Evolutionary conservation across 2,888 invertebrate species (phyloP), one percentile per base, ranked within the genome.

Genomic region (Tetragonula carbonaria): DNA sequence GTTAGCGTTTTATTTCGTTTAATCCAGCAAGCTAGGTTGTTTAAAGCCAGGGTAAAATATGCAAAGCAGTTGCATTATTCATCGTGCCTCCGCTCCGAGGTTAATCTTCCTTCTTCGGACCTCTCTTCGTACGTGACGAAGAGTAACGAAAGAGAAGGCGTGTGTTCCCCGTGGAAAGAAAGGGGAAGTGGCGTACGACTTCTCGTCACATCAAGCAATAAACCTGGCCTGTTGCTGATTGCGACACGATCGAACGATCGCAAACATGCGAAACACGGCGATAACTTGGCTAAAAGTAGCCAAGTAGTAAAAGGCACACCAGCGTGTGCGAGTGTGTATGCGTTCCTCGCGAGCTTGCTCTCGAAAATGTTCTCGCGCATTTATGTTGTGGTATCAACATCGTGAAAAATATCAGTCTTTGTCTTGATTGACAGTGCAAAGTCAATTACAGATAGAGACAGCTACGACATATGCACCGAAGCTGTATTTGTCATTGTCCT

Each of bases 51-150:
- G 53, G 68, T 28, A 38, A 79, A 53, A 59, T 79, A 79, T 79
- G 74, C 33, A 74, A 79, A 79, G 21, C 38, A 79, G 79, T 28
- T 59, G 80, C 75, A 75, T 80, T 80, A 79, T 79, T 79, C 79
- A 79, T 62, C 67, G 79, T 18, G 28, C 16, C 28, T 68, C 28
- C 74, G 45, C 62, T 63, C 67, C 67, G 62, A 63, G 63, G 75
- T 80, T 68, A 80, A 80, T 80, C 68, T 75, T 75, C 75, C 74
- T 75, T 13, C 74, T 75, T 13, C 80, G 55, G 23, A 8, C 45
- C 45, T 45, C 8, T 45, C 55, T 28, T 68, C 80, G 70, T 75
- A 50, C 68, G 66, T 53, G 38, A 0, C 38, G 23, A 28, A 28
- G 53, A 68, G 45, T 67, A 67, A 59, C 53, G 55, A 78, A 66